phyloP scores from a whole-genome alignment of 2,797 vertebrate species.

The Melanotaenia pygmaea region DNA sequence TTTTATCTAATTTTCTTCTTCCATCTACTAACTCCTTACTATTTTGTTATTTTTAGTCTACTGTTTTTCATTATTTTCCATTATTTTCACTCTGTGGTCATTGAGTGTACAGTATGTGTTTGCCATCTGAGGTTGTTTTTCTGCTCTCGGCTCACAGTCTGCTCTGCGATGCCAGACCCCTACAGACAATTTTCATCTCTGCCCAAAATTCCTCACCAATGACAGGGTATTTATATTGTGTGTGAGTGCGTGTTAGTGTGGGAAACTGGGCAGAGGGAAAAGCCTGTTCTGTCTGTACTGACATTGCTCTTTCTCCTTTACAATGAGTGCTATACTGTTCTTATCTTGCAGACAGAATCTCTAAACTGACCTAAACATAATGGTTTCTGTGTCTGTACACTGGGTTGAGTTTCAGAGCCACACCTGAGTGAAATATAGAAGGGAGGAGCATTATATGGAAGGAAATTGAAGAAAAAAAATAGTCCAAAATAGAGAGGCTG shows the following conservation, averaged over 20 bases:
- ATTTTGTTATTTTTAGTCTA: not conserved
- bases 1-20: not conserved
- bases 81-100: conserved; percentile 6
- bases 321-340: conserved; percentile 23
- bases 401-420: conserved; percentile 55
- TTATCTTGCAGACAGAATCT: conserved; percentile 19
- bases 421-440: conserved; percentile 51
- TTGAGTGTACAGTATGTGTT: conserved; percentile 15
- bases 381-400: conserved; percentile 52
- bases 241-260: conserved; percentile 28
- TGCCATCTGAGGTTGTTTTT: conserved; percentile 69
- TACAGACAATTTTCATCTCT: conserved; percentile 52
- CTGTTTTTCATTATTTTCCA: not conserved
- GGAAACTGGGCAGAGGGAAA: not conserved
- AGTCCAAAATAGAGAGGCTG: not conserved
- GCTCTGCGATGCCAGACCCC: conserved; percentile 59
- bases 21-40: not conserved
- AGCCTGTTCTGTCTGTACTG: not conserved
- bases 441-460: conserved; percentile 21
- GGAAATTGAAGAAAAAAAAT: not conserved
- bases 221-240: conserved; percentile 45
- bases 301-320: not conserved
- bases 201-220: conserved; percentile 71
- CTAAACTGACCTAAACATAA: conserved; percentile 47
- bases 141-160: conserved; percentile 48